Conservation (phyloP, 2,113 vertebrate genomes). For the Antennarius striatus region DNA sequence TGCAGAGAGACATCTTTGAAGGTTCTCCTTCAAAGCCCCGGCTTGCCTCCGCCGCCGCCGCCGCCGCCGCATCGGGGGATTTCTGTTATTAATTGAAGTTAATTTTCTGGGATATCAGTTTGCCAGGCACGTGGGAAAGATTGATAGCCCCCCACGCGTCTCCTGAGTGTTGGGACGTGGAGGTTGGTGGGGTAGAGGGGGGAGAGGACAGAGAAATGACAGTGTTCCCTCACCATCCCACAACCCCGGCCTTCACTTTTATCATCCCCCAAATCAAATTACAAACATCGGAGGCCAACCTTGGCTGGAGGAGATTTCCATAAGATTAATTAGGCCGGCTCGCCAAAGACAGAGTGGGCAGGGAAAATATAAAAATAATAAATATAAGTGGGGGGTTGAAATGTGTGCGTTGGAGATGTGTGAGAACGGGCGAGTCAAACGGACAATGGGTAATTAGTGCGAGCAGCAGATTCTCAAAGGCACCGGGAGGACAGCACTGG, state of each 20-base stretch:
- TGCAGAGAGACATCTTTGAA: conserved; percentile 97
- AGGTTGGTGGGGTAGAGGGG: conserved; percentile 28
- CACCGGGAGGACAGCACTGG: conserved; percentile 89
- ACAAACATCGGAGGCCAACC: conserved; percentile 98
- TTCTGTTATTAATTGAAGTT: conserved; percentile 99
- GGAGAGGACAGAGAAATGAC: conserved; percentile 87
- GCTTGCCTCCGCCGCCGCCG: conserved; percentile 75
- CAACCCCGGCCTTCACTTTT: conserved; percentile 88
- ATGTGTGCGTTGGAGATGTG: conserved; percentile 80
- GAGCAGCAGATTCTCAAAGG: conserved; percentile 96
- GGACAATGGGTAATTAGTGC: conserved; percentile 99
- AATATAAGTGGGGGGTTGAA: conserved; percentile 60
- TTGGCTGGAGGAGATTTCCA: conserved; percentile 98
- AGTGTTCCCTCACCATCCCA: conserved; percentile 91
- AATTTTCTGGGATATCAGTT: conserved; percentile 99
- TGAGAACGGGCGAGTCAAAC: conserved; percentile 92
- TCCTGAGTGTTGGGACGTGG: conserved; percentile 86
- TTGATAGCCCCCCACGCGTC: conserved; percentile 95
- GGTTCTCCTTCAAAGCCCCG: conserved; percentile 95
- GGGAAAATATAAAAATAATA: conserved; percentile 80
- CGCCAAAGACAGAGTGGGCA: conserved; percentile 89
- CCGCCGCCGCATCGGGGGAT: conserved; percentile 84
- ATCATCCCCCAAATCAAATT: conserved; percentile 99
- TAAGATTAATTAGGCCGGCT: conserved; percentile 99
- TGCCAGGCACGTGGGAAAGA: conserved; percentile 97